Evolutionary conservation across 2,113 vertebrate species (phyloP), one percentile per base, ranked within the genome.

Genomic region (Seriola quinqueradiata): DNA sequence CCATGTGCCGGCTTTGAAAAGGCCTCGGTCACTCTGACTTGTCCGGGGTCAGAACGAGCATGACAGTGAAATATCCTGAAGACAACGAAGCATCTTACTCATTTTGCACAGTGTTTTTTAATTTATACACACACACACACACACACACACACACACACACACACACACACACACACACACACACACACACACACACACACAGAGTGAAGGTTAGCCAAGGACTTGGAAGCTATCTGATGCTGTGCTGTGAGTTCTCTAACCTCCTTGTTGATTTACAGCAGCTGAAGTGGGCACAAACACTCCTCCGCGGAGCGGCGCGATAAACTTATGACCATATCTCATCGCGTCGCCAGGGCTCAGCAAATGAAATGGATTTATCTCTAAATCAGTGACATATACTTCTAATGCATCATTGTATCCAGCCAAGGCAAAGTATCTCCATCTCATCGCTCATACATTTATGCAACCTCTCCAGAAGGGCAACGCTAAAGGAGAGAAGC

Each of bases 131-230:
- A 5, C 38, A 38, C 38, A 38, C 38, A 38, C 38, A 38, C 2
- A 28, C 28, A 28, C 28, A 28, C 38, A 59, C 38, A 28, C 25
- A 2, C 25, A 2, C 25, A 28, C 25, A 36, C 34, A 13, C 44
- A 46, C 13, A 46, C 2, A 46, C 34, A 28, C 48, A 28, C 23
- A 50, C 58, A 52, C 36, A 57, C 23, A 74, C n/a, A 75, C 16
- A 48, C 7, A 58, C 25, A 63, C 68, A 68, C 25, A 75, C 36
- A 42, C 52, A 77, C 25, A 74, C 63, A 71, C 38, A 19, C 21
- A 76, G n/a, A 81, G 38, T 79, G 80, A 92, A 91, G 84, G 89
- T 91, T 82, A 84, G 70, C 76, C 86, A 91, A 90, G 90, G 90
- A 88, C 89, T 75, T 75, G 80, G 6, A 17, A 46, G 50, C 74